phyloP scores from a whole-genome alignment of 1,140 invertebrate species.

The Pristionchus pacificus region DNA sequence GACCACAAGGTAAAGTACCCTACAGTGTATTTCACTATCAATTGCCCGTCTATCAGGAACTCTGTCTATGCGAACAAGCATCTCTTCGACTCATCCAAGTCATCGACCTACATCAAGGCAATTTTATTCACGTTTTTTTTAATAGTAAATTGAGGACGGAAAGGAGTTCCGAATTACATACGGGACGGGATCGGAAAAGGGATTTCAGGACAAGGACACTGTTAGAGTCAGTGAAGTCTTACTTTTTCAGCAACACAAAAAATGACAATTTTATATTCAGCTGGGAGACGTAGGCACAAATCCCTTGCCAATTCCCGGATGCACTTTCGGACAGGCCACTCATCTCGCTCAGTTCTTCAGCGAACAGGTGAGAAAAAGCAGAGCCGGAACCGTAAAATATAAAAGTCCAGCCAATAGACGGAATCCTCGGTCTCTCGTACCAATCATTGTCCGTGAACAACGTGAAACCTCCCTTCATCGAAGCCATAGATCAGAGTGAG shows the following conservation, averaged over 20 bases:
- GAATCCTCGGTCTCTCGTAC: constrained; percentile 30
- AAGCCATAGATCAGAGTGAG: constrained; percentile 26
- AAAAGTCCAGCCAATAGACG: neutral
- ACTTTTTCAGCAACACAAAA: no score
- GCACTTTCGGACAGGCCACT: constrained; percentile 39
- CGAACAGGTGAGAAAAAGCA: neutral
- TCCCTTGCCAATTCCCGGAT: constrained; percentile 33
- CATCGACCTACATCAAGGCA: constrained; percentile 33
- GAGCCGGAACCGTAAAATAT: neutral
- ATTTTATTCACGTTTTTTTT: no score
- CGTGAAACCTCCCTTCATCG: constrained; percentile 30
- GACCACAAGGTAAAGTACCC: neutral
- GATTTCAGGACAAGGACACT: constrained; percentile 31
- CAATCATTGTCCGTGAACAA: constrained; percentile 33
- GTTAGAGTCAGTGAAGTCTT: neutral
- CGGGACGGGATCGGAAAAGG: constrained; percentile 40
- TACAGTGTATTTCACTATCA: no score
- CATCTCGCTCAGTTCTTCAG: constrained; percentile 37
- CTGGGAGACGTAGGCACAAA: constrained; percentile 29
- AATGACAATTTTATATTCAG: constrained; percentile 25
- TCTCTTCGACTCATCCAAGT: constrained; percentile 35
- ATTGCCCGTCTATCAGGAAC: neutral
- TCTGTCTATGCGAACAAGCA: constrained; percentile 25
- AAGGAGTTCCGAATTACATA: constrained; percentile 35
- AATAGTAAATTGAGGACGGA: no score